Conservation (phyloP, 2,797 vertebrate species). For the Xenops minutus region DNA sequence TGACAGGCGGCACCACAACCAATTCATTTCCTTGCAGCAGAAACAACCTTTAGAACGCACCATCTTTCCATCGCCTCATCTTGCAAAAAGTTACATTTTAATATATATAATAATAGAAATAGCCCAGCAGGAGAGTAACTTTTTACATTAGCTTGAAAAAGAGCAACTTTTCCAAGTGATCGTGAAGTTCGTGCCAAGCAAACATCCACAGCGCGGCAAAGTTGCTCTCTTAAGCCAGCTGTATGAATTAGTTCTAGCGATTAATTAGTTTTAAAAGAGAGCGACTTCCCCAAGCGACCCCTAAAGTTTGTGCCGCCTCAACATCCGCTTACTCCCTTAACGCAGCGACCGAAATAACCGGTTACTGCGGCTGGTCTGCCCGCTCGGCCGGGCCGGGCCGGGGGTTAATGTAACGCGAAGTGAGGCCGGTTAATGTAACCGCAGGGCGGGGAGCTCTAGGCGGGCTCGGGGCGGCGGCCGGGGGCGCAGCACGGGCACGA, state of each 20-base stretch:
- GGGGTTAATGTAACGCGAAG: background rate
- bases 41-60: background rate
- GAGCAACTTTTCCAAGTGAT: background rate
- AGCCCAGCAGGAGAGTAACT: background rate
- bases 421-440: too few relatives aligned
- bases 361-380: fast-evolving
- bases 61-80: fast-evolving
- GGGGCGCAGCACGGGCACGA: too few relatives aligned
- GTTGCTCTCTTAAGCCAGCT: background rate
- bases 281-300: background rate
- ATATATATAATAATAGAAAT: background rate
- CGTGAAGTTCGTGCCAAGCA: background rate
- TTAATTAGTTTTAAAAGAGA: background rate
- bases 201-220: fast-evolving
- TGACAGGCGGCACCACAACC: fast-evolving
- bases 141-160: background rate
- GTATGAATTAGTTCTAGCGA: background rate
- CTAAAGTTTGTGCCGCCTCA: background rate
- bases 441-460: too few relatives aligned
- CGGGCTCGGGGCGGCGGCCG: too few relatives aligned
- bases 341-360: fast-evolving
- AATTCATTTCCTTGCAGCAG: background rate
- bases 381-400: fast-evolving
- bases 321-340: background rate
- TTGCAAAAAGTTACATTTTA: background rate